phyloP scores from a whole-genome alignment of 1,140 invertebrate genomes.

The Diabrotica undecimpunctata region DNA sequence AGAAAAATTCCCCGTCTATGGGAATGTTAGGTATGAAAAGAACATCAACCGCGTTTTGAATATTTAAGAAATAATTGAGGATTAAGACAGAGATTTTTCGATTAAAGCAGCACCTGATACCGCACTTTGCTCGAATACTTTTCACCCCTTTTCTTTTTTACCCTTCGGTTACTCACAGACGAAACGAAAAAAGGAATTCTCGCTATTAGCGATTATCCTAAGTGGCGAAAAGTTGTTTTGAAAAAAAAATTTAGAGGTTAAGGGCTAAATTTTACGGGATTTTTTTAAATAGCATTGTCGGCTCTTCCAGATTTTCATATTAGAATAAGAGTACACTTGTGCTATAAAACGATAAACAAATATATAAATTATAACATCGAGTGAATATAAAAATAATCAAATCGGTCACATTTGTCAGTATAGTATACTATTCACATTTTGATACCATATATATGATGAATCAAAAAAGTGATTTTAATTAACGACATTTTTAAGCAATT shows the following conservation, averaged over 20 bases:
- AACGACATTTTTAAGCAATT: too few species aligned
- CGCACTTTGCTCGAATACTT: conserved; percentile 18
- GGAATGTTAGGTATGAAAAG: conserved; percentile 12
- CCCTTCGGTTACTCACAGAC: conserved; percentile 5
- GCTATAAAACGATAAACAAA: too few species aligned
- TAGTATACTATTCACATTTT: too few species aligned
- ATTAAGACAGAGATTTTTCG: conserved; percentile 26
- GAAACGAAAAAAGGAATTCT: neutral
- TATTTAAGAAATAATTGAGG: conserved; percentile 29
- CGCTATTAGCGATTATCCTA: neutral
- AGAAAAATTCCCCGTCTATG: conserved; percentile 1
- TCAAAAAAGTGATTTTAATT: too few species aligned
- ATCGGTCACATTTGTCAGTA: too few species aligned
- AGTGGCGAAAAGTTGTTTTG: neutral
- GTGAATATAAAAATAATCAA: too few species aligned
- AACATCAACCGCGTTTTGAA: conserved; percentile 19
- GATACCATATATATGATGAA: too few species aligned
- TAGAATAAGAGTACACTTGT: too few species aligned
- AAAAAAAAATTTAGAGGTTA: neutral
- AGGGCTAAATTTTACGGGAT: neutral
- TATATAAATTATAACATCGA: too few species aligned
- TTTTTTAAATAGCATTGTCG: too few species aligned
- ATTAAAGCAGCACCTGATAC: conserved; percentile 25
- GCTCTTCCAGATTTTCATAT: too few species aligned
- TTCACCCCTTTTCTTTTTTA: conserved; percentile 20